These are phyloP conservation scores for Tupiocoris notatus DNA, from an alignment of 2,888 invertebrate genomes.

Conservation along the genomic window DNA sequence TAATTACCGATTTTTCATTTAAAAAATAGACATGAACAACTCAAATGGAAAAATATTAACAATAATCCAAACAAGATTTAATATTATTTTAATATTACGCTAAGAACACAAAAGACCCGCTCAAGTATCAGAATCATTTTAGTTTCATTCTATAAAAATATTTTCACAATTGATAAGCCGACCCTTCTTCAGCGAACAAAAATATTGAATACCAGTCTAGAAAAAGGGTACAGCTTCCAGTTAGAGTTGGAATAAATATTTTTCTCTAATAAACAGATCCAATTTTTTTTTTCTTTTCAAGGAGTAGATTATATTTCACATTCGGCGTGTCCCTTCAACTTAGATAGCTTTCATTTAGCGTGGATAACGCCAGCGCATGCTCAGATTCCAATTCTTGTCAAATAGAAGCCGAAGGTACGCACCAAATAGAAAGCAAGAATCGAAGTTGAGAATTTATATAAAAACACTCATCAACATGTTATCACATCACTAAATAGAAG, in stretches of 20 bases:
- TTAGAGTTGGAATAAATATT: constrained; percentile 15
- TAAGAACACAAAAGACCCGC: constrained; percentile 37
- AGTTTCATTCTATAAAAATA: constrained; percentile 36
- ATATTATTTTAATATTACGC: constrained; percentile 11
- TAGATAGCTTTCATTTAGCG: no score
- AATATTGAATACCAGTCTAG: constrained; percentile 30
- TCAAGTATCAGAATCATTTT: constrained; percentile 21
- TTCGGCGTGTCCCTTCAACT: no score
- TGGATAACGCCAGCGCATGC: background rate
- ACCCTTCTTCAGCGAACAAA: constrained; percentile 37
- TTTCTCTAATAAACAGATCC: background rate
- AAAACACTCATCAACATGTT: constrained; percentile 21
- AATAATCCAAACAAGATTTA: constrained; percentile 26
- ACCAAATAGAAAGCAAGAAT: background rate
- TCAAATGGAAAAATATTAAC: constrained; percentile 28
- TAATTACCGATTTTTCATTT: constrained; percentile 27
- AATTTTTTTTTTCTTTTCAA: no score
- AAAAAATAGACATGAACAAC: no score
- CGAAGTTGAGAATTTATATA: constrained; percentile 31
- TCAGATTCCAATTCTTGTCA: background rate
- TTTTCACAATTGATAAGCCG: constrained; percentile 32
- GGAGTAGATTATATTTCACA: no score
- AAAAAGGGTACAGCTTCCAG: constrained; percentile 35
- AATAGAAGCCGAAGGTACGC: background rate
- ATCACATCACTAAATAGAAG: constrained; percentile 39